A percentile compares a stretch with the other conserved stretches of the same genome.
These are phyloP conservation scores for Mellilla xanthometata DNA, from an alignment of 2,888 invertebrate genomes.

Conservation along the genomic window DNA sequence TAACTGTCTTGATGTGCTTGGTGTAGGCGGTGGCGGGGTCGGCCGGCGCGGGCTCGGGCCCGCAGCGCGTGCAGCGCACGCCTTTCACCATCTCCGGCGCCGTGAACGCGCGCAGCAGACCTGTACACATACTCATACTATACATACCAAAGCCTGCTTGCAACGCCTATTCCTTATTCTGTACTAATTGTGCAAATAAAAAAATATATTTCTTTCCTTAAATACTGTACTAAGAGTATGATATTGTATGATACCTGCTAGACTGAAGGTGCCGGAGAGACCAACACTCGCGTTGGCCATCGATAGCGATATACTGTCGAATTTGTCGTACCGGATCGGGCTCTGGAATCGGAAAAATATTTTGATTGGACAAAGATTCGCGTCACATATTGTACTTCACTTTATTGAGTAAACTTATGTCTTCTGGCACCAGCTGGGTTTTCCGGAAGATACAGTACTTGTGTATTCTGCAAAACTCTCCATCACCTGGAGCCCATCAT, in stretches of 20 bases:
- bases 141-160: too few species aligned
- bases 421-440: too few species aligned
- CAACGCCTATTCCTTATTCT: too few species aligned
- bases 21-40: conserved; percentile 57
- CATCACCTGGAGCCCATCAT: too few species aligned
- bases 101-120: conserved; percentile 91
- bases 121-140: conserved; percentile 49
- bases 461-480: too few species aligned
- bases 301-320: conserved; percentile 93
- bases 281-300: conserved; percentile 85
- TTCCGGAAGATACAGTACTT: too few species aligned
- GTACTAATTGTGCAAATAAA: too few species aligned
- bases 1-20: conserved; percentile 87
- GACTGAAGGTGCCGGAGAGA: conserved; percentile 82
- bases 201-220: too few species aligned
- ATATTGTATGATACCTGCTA: conserved; percentile 52
- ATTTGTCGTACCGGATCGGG: conserved; percentile 95
- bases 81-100: conserved; percentile 92
- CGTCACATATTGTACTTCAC: too few species aligned
- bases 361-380: too few species aligned
- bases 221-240: background rate
- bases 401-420: too few species aligned
- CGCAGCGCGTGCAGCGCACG: conserved; percentile 91
- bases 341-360: conserved; percentile 82
- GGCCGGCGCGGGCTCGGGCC: conserved; percentile 55